Evolutionary conservation across 2,113 vertebrate genomes (phyloP).

Genomic region (Canis aureus): DNA sequence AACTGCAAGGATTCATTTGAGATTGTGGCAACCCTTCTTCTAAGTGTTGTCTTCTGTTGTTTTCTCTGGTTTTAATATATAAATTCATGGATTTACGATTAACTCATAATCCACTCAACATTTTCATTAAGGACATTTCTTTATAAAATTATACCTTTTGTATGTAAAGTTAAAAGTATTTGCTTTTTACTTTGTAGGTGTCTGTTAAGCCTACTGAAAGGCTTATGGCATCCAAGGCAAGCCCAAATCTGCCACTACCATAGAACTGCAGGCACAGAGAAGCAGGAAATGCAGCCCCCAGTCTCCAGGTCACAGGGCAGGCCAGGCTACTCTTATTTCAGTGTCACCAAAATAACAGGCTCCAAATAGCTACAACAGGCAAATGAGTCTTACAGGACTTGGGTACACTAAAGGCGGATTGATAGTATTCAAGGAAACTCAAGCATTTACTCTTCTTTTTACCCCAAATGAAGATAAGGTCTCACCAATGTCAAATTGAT

Average conservation of each 20-base stretch:
- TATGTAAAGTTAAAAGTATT: not conserved
- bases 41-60: not conserved
- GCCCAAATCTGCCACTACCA: not conserved
- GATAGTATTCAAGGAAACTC: not conserved
- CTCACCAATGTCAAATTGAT: not conserved
- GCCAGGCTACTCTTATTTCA: not conserved
- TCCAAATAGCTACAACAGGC: not conserved
- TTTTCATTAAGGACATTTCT: not conserved
- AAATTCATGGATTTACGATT: not conserved
- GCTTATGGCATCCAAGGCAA: not conserved
- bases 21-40: not conserved
- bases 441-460: not conserved
- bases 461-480: not conserved
- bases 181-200: not conserved
- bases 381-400: not conserved
- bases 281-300: not conserved
- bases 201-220: not conserved
- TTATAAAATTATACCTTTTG: not conserved
- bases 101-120: not conserved
- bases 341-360: not conserved
- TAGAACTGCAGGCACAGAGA: not conserved
- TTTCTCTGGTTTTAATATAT: not conserved
- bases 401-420: not conserved
- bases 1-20: not conserved
- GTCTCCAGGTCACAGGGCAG: not conserved